phyloP scores from a whole-genome alignment of 2,888 invertebrate species.

The Druceiella hillmani region DNA sequence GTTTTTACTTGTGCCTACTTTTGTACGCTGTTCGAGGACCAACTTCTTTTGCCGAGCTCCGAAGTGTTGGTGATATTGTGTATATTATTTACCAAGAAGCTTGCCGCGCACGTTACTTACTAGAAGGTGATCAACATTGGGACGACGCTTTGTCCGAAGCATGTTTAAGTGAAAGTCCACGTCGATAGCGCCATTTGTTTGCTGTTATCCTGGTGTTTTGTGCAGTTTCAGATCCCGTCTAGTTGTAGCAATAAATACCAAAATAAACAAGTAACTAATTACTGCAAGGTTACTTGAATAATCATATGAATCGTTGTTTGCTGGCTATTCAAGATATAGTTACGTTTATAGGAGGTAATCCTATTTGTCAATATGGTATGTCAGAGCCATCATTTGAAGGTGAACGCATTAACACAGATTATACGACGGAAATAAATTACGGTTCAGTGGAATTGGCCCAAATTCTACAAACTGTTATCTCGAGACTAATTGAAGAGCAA shows the following conservation, averaged over 20 bases:
- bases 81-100: conserved; percentile 25
- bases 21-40: conserved; percentile 16
- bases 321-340: conserved; percentile 15
- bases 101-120: conserved; percentile 25
- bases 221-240: conserved; percentile 20
- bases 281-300: conserved; percentile 17
- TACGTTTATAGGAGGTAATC: conserved; percentile 17
- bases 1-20: conserved; percentile 17
- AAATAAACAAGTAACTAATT: conserved; percentile 12
- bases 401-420: conserved; percentile 11
- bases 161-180: conserved; percentile 18
- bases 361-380: conserved; percentile 19
- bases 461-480: conserved; percentile 15
- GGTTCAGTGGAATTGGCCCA: conserved; percentile 14
- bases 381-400: conserved; percentile 14
- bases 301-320: too few relatives aligned
- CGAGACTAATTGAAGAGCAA: conserved; percentile 19
- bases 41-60: conserved; percentile 15
- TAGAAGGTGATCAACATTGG: conserved; percentile 31
- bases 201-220: conserved; percentile 21
- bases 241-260: conserved; percentile 24
- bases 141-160: conserved; percentile 25
- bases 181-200: conserved; percentile 20
- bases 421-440: conserved; percentile 17
- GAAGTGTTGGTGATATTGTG: conserved; percentile 16